phyloP scores from a whole-genome alignment of 2,113 vertebrate genomes.

The Periophthalmus modestus region DNA sequence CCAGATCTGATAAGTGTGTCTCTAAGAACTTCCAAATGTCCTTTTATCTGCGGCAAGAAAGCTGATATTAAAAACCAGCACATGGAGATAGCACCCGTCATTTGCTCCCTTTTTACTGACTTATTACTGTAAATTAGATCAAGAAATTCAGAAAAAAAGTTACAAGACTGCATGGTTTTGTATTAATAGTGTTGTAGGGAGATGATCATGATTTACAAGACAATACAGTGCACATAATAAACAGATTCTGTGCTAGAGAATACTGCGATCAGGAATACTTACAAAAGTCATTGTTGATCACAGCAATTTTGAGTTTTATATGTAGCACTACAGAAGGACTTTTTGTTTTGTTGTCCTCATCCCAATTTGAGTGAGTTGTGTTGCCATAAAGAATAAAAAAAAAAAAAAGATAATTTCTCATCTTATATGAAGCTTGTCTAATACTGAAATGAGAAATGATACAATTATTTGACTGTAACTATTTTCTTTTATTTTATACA shows the following conservation, averaged over 20 bases:
- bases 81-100: conserved; percentile 42
- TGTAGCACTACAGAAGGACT: no score
- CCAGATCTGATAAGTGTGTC: conserved; percentile 65
- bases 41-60: conserved; percentile 60
- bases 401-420: no score
- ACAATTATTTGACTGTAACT: not conserved
- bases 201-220: not conserved
- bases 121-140: conserved; percentile 67
- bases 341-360: no score
- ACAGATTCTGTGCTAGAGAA: not conserved
- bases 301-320: no score
- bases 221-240: not conserved
- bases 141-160: conserved; percentile 32
- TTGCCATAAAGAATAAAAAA: no score
- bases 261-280: not conserved
- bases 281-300: no score
- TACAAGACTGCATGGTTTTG: not conserved
- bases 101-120: conserved; percentile 46
- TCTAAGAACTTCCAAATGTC: conserved; percentile 68
- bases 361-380: no score
- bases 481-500: not conserved
- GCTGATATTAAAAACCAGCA: conserved; percentile 68
- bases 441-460: no score
- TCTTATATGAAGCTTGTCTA: no score
- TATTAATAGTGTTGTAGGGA: not conserved